Percentiles rank a stretch among this genome's conserved stretches.
Conservation (phyloP, 2,113 vertebrate genomes). For the Lepidothrix coronata region DNA sequence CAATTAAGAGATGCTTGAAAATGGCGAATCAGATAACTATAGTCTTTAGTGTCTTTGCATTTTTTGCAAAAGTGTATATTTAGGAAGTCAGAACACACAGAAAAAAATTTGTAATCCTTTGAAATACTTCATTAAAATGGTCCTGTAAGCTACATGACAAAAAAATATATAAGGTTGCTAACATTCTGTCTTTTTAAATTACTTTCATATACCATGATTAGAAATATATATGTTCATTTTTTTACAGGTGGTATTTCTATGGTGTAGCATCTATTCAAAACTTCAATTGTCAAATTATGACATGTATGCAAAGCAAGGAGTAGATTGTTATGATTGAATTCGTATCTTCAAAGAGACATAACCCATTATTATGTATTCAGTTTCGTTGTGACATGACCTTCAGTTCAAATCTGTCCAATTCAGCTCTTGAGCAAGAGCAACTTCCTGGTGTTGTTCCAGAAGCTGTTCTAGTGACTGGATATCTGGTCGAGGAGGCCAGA, state of each 20-base stretch:
- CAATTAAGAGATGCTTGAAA: background rate
- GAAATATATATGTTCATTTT: background rate
- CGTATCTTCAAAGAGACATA: background rate
- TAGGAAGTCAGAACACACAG: background rate
- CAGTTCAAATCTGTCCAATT: background rate
- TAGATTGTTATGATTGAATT: background rate
- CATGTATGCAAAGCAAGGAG: background rate
- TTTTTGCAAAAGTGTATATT: background rate
- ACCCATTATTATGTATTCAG: background rate
- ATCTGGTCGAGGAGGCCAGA: background rate
- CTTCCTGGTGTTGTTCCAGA: background rate
- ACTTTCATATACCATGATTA: background rate
- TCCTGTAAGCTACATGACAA: background rate
- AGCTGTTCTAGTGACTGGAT: background rate
- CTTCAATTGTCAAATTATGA: background rate
- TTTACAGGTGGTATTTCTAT: background rate
- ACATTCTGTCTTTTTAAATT: background rate
- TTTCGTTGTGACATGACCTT: background rate
- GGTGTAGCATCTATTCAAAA: background rate
- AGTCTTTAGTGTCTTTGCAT: background rate
- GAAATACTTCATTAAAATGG: background rate
- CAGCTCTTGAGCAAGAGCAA: background rate
- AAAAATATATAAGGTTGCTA: background rate
- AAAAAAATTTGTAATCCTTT: background rate
- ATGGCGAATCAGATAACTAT: background rate